Evolutionary conservation across 2,113 vertebrate genomes (phyloP).

Genomic region (Centropus bengalensis): DNA sequence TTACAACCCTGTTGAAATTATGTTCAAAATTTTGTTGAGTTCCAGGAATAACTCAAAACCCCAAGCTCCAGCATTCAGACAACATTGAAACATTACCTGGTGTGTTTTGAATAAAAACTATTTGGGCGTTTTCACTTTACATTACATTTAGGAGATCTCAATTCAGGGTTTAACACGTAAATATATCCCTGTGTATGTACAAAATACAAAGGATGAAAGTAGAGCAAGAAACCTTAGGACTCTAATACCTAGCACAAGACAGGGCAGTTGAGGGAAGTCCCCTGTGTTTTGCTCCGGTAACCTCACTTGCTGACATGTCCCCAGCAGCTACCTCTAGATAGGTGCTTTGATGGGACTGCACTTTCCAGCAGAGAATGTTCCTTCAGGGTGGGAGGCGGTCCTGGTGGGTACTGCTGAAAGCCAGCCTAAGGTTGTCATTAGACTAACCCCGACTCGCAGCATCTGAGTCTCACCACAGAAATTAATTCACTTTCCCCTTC

Average conservation of each 20-base stretch:
- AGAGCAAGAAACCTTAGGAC: not conserved
- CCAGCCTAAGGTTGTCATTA: not conserved
- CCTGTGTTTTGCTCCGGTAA: not conserved
- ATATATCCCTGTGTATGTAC: not conserved
- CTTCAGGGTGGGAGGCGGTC: not conserved
- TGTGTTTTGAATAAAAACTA: not conserved
- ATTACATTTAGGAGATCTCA: not conserved
- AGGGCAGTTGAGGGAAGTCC: accelerated
- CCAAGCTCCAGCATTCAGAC: not conserved
- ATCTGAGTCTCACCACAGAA: slow-evolving; percentile 13
- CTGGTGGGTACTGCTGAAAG: not conserved
- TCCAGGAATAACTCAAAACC: not conserved
- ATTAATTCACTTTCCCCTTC: not conserved
- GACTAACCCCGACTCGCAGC: not conserved
- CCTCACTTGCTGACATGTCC: not conserved
- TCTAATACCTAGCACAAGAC: not conserved
- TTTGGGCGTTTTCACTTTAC: not conserved
- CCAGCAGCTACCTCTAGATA: not conserved
- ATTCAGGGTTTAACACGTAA: not conserved
- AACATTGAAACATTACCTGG: accelerated
- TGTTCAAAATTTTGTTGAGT: not conserved
- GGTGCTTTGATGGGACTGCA: not conserved
- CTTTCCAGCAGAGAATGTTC: not conserved
- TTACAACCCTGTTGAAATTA: not conserved
- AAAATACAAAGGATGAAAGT: not conserved